These are phyloP conservation scores for Macrophya alboannulata DNA, from an alignment of 2,888 invertebrate genomes.

Conservation along the genomic window DNA sequence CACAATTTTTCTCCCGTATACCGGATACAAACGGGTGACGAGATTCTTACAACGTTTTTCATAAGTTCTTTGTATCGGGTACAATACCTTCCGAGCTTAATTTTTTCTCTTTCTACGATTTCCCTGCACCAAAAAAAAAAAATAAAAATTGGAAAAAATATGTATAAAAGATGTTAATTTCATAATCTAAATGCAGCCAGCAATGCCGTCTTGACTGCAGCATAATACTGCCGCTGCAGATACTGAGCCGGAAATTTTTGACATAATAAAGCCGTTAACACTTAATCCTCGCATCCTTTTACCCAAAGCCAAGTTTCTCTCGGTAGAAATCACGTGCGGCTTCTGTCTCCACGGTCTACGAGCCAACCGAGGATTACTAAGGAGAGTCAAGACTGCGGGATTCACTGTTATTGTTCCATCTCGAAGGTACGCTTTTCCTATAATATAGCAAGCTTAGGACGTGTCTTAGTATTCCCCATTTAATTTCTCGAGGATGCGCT, in stretches of 20 bases:
- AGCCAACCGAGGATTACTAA: constrained; percentile 11
- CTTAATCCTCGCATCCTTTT: constrained; percentile 67
- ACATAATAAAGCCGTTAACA: constrained; percentile 73
- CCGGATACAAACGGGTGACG: neutral
- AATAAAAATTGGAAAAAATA: neutral
- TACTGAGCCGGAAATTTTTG: constrained; percentile 66
- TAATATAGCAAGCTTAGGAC: constrained; percentile 1
- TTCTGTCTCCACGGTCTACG: neutral
- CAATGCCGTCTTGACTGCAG: neutral
- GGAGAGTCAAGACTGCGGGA: neutral
- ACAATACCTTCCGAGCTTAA: neutral
- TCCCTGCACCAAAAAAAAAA: neutral
- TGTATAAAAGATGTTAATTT: constrained; percentile 72
- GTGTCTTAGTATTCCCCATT: neutral
- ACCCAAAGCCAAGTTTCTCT: constrained; percentile 32
- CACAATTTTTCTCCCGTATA: neutral
- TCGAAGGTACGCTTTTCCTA: neutral
- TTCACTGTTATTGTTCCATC: constrained; percentile 5
- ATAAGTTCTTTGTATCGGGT: neutral
- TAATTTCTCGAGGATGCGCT: neutral
- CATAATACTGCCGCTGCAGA: constrained; percentile 62
- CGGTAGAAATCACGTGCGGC: neutral
- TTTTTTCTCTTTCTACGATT: neutral
- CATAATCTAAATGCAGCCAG: constrained; percentile 74
- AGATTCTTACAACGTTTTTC: neutral